Conservation (phyloP, 1,140 invertebrate genomes). For the Rhynchophorus ferrugineus region DNA sequence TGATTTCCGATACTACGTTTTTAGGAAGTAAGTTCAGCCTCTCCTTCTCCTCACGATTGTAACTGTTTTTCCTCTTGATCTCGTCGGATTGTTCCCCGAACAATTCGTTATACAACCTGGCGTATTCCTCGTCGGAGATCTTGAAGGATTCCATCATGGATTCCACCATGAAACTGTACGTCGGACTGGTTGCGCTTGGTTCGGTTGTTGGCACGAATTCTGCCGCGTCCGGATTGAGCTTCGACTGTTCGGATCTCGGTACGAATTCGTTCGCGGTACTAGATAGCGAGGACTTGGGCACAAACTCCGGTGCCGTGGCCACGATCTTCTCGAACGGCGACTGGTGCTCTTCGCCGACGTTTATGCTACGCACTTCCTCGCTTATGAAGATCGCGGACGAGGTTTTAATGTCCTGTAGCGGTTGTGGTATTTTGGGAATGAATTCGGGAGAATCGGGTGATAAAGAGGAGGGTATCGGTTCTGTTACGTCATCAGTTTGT, state of each 20-base stretch:
- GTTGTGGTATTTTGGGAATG: slow-evolving; percentile 2
- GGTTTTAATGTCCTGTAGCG: neutral
- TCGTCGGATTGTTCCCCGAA: slow-evolving; percentile 21
- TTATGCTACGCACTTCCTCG: slow-evolving; percentile 5
- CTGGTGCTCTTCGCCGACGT: neutral
- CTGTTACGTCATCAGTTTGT: neutral
- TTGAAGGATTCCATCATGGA: slow-evolving; percentile 24
- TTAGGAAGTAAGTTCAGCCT: slow-evolving; percentile 25
- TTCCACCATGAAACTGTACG: slow-evolving; percentile 13
- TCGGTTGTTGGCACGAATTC: slow-evolving; percentile 34
- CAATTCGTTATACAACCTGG: slow-evolving; percentile 33
- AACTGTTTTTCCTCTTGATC: slow-evolving; percentile 10
- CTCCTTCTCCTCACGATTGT: slow-evolving; percentile 20
- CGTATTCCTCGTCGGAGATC: slow-evolving; percentile 28
- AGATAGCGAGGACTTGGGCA: slow-evolving; percentile 28
- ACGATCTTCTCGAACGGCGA: slow-evolving; percentile 35
- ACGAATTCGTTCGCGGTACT: slow-evolving; percentile 35
- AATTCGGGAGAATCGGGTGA: slow-evolving; percentile 18
- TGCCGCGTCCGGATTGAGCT: slow-evolving; percentile 37
- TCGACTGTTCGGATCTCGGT: slow-evolving; percentile 28
- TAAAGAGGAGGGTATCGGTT: slow-evolving; percentile 7
- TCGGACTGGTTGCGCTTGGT: slow-evolving; percentile 8
- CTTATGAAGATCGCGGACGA: slow-evolving; percentile 7
- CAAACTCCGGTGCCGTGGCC: slow-evolving; percentile 31
- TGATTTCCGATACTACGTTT: slow-evolving; percentile 26